Conservation (phyloP, 2,113 vertebrate genomes). For the Hippocampus guttulatus region DNA sequence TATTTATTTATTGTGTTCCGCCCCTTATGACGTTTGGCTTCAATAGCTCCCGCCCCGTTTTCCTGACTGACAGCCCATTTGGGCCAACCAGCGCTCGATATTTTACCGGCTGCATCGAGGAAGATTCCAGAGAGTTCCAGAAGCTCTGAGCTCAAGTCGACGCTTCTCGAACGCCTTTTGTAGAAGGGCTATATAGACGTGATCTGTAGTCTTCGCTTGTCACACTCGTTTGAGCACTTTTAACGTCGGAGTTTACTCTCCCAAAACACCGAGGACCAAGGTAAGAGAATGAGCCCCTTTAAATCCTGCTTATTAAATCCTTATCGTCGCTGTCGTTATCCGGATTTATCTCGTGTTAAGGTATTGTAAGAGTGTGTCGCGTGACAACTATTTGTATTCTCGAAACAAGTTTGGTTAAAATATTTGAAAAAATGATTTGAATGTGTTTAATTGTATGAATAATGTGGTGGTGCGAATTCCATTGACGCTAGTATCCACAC, state of each 20-base stretch:
- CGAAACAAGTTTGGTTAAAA: background rate
- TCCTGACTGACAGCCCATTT: conserved; percentile 33
- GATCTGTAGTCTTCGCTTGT: no score
- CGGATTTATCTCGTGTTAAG: background rate
- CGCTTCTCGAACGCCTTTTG: conserved; percentile 60
- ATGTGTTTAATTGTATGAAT: background rate
- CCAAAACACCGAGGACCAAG: conserved; percentile 20
- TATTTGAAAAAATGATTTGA: background rate
- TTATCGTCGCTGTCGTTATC: background rate
- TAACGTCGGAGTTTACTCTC: background rate
- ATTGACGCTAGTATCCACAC: background rate
- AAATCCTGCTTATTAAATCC: background rate
- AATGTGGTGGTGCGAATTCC: background rate
- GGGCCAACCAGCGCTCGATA: conserved; percentile 22
- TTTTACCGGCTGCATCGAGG: background rate
- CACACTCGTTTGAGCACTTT: background rate
- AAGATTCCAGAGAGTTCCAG: conserved; percentile 71
- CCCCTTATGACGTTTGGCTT: background rate
- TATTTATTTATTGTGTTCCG: no score
- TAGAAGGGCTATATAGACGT: conserved; percentile 35
- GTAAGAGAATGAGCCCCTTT: conserved; percentile 22
- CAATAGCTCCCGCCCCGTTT: background rate
- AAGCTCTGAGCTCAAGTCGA: conserved; percentile 32
- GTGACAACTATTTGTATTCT: background rate
- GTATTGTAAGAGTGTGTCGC: background rate